Evolutionary conservation across 2,888 invertebrate species (phyloP), one percentile per base, ranked within the genome.

Genomic region (Ochropleura plecta): DNA sequence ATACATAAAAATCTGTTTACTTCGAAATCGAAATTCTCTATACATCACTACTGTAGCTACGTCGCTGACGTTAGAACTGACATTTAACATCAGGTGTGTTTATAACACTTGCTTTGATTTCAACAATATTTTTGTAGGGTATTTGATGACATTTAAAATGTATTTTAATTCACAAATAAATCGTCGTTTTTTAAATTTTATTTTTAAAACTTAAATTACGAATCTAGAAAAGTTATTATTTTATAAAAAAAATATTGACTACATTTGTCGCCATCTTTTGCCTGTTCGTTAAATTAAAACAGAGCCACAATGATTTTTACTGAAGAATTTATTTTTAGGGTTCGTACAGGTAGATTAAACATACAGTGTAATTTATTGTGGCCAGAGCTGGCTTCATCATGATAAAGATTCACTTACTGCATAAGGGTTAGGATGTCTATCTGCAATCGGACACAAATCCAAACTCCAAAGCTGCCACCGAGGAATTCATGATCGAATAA

Each of bases 41-140:
- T n/a, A n/a, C 76, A 59, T 51, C 76, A 57, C 76, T 77, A 76
- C n/a, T 44, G 44, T 4, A 5, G 40, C 5, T 10, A 5, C 0
- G 40, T 51, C 30, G 0, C 42, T 77, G 63, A 76, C 77, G 49
- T 76, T 40, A 40, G 12, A 40, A 20, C 44, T 64, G 64, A 59
- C 74, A 51, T 59, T 70, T 48, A 0, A n/a, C 18, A n/a, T 10
- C n/a, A 10, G n/a, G 76, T 49, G 49, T 63, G 76, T 76, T 76
- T 63, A 46, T 0, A 76, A 63, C 20, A 49, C 18, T 30, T 0
- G 30, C 49, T 76, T 49, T 5, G 59, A 8, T 40, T 30, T 1
- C 30, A 16, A 59, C 6, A 3, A 20, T 4, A 20, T 48, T 5
- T 14, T 18, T 14, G 2, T 3, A 0, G 16, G 16, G 16, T 20